Conservation (phyloP, 2,797 vertebrate species). For the Sylvia borin region DNA sequence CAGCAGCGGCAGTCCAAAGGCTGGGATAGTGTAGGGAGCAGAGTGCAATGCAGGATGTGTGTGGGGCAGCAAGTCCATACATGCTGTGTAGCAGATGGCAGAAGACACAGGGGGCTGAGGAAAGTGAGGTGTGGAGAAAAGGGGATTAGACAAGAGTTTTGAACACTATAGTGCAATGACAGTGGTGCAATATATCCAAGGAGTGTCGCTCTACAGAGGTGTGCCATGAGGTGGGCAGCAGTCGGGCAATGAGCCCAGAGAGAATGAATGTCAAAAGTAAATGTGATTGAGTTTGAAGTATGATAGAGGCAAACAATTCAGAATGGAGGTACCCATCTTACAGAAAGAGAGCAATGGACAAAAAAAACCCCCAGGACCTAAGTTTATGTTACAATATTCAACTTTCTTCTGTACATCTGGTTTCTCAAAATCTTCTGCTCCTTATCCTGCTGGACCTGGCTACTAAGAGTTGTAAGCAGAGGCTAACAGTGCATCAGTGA, state of each 20-base stretch:
- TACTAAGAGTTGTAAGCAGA: background rate
- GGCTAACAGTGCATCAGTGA: background rate
- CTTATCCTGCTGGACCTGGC: background rate
- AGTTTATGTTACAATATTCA: background rate
- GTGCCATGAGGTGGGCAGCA: background rate
- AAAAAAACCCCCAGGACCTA: background rate
- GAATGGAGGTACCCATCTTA: background rate
- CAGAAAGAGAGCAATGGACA: background rate
- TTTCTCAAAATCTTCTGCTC: background rate
- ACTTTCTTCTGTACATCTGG: background rate
- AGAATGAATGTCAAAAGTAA: background rate
- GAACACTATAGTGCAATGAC: background rate
- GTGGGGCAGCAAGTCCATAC: background rate
- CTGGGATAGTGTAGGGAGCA: background rate
- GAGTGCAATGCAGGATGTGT: background rate
- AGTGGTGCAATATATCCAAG: background rate
- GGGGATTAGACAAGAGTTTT: background rate
- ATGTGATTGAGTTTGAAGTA: background rate
- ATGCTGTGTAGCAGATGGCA: background rate
- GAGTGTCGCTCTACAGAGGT: background rate
- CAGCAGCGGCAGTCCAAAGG: background rate
- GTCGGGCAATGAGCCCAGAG: background rate
- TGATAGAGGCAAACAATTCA: background rate
- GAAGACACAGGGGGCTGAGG: background rate
- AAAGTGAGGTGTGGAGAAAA: background rate